Conservation (phyloP, 2,113 vertebrate species). For the Actenoides hombroni region DNA sequence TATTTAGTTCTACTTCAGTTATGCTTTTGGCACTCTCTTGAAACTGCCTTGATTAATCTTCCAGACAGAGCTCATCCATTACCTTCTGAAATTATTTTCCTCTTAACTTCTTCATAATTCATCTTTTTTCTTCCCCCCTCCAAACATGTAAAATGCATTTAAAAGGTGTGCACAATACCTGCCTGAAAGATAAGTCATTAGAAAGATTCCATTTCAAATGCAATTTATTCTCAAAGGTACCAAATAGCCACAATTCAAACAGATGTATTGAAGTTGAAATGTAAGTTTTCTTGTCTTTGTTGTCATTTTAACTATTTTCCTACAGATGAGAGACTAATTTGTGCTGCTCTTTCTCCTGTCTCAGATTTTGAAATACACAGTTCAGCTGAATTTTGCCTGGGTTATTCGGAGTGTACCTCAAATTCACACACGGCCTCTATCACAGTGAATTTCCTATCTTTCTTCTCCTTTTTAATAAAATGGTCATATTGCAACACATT, state of each 20-base stretch:
- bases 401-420: constrained; percentile 25
- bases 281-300: constrained; percentile 68
- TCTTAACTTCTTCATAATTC: constrained; percentile 81
- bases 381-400: constrained; percentile 40
- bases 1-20: constrained; percentile 83
- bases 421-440: not conserved
- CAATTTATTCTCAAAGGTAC: constrained; percentile 74
- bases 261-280: constrained; percentile 74
- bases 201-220: constrained; percentile 77
- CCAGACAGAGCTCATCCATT: constrained; percentile 81
- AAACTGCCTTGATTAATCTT: constrained; percentile 83
- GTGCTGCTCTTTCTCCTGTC: not conserved
- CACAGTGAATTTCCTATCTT: not conserved
- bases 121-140: constrained; percentile 68
- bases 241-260: constrained; percentile 72
- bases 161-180: constrained; percentile 74
- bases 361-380: constrained; percentile 25
- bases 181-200: constrained; percentile 75
- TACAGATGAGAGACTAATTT: constrained; percentile 58
- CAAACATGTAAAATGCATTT: constrained; percentile 75
- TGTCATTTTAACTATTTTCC: constrained; percentile 73
- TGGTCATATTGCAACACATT: not conserved
- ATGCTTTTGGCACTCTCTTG: constrained; percentile 76
- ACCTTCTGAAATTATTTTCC: constrained; percentile 84
- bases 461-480: not conserved